Evolutionary conservation across 2,113 vertebrate species (phyloP), one percentile per base, ranked within the genome.

Genomic region (Gobiocypris rarus): DNA sequence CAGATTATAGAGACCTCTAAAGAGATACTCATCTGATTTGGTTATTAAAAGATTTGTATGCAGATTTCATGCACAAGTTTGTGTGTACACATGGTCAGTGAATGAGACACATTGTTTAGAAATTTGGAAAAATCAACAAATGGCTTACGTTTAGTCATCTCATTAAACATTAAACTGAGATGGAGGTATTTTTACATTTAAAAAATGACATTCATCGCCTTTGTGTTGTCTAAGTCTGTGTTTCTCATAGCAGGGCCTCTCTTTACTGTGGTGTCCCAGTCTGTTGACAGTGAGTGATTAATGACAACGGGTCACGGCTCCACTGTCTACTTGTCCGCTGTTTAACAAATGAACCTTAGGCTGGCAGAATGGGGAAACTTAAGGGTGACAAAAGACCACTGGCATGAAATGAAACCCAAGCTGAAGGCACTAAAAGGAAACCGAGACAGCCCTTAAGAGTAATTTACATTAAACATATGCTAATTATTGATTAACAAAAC

Each of bases 221-320:
- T 38, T 22, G 52, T 15, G 41, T 14, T 73, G 11, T 71, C 22
- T 71, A 43, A 43, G 69, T 10, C 43, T 19, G 22, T 45, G 41
- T 45, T 71, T 71, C 41, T 71, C 10, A 45, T 45, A 73, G n/a
- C n/a, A 48, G 75, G 9, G 67, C 24, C 58, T 67, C 31, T 19
- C 45, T 34, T 69, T 54, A 75, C 75, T 63, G 54, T 81, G 75
- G 45, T 84, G 50, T 79, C 82, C 65, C 31, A 22, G 74, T 41
- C 31, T 75, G 63, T 77, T 79, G 83, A 78, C 83, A 79, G 83
- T 56, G 83, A 71, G 50, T 84, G 76, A 86, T 81, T 81, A 84
- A 86, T 86, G 70, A 81, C 69, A 54, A 34, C 45, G 69, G 41
- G 48, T 58, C 67, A 58, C 1, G 61, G 43, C 34, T 83, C 24